Evolutionary conservation across 2,113 vertebrate species (phyloP).

Genomic region (Xenopus laevis): DNA sequence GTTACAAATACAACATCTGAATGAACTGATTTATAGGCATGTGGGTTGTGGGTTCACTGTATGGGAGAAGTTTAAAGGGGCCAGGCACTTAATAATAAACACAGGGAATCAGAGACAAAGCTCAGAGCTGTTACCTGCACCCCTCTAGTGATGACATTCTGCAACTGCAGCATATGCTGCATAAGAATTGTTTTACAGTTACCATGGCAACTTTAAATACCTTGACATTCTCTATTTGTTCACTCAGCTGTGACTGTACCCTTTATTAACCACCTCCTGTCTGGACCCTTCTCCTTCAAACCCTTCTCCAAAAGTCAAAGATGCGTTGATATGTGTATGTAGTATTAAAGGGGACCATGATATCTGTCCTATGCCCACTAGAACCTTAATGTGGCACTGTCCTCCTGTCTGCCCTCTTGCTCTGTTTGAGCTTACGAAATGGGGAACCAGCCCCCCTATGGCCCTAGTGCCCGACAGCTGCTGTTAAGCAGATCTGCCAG

Average conservation of each 20-base stretch:
- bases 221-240: neutral
- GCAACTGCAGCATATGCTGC: neutral
- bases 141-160: neutral
- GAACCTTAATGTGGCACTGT: too few relatives aligned
- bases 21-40: too few relatives aligned
- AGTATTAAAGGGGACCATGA: too few relatives aligned
- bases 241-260: neutral
- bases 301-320: neutral
- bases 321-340: neutral
- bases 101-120: too few relatives aligned
- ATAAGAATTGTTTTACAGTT: constrained; percentile 19
- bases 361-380: too few relatives aligned
- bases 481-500: neutral
- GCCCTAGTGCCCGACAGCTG: too few relatives aligned
- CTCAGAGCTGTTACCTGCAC: neutral
- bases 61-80: too few relatives aligned
- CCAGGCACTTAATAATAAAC: too few relatives aligned
- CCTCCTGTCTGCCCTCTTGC: too few relatives aligned
- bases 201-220: constrained; percentile 31
- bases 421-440: too few relatives aligned
- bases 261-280: neutral
- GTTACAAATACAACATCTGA: too few relatives aligned
- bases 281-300: neutral
- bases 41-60: too few relatives aligned
- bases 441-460: neutral